Evolutionary conservation across 1,140 invertebrate species (phyloP).

Genomic region (Phymorhynchus buccinoides): DNA sequence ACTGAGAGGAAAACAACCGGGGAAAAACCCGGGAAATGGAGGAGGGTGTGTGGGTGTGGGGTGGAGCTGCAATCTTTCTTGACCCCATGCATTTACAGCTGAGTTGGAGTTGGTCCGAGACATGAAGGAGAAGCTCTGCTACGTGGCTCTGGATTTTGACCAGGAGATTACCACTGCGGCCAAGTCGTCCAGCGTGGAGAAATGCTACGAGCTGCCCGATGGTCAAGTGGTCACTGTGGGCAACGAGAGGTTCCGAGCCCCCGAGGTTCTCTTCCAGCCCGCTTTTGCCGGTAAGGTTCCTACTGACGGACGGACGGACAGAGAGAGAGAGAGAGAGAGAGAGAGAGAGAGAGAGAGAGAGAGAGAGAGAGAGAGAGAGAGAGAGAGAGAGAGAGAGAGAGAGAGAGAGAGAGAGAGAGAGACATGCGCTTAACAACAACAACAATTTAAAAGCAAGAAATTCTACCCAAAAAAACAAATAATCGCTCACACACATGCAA

Average conservation of each 20-base stretch:
- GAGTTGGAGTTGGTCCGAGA: slow-evolving; percentile 94
- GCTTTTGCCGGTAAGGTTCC: slow-evolving; percentile 58
- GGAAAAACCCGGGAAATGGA: too few relatives aligned
- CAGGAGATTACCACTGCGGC: slow-evolving; percentile 95
- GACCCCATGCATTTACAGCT: slow-evolving; percentile 60
- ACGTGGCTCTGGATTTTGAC: slow-evolving; percentile 76
- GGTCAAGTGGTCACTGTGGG: slow-evolving; percentile 81
- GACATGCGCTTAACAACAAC: too few relatives aligned
- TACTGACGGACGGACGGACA: not conserved
- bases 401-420: not conserved
- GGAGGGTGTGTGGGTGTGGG: too few relatives aligned
- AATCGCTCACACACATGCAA: too few relatives aligned
- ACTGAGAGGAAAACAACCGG: too few relatives aligned
- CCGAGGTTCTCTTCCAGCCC: slow-evolving; percentile 82
- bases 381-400: too few relatives aligned
- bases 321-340: too few relatives aligned
- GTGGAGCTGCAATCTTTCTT: too few relatives aligned
- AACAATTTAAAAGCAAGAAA: not conserved
- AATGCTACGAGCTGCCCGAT: slow-evolving; percentile 45
- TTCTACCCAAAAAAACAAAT: too few relatives aligned
- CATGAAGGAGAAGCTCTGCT: slow-evolving; percentile 80
- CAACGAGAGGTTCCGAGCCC: slow-evolving; percentile 78
- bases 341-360: too few relatives aligned
- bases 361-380: too few relatives aligned
- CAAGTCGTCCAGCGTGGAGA: slow-evolving; percentile 59